Percentiles rank a stretch among this genome's conserved stretches.
phyloP scores from a whole-genome alignment of 2,113 vertebrate genomes.

The Datnioides undecimradiatus region DNA sequence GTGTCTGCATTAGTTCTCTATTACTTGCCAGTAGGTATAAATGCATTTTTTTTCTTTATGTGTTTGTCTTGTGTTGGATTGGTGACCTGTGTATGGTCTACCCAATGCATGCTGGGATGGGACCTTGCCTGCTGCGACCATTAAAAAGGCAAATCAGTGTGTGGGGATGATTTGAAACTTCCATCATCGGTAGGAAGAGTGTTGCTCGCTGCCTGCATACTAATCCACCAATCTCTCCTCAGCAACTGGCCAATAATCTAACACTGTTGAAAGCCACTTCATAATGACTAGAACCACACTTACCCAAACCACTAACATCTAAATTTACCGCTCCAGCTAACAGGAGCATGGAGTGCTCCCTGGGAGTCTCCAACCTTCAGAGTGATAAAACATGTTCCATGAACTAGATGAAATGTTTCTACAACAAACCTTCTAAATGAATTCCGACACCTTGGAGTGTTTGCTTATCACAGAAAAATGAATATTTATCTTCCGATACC shows the following conservation, averaged over 20 bases:
- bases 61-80: neutral
- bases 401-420: too few species aligned
- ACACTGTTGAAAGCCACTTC: too few species aligned
- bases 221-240: too few species aligned
- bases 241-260: too few species aligned
- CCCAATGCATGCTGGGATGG: neutral
- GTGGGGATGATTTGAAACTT: neutral
- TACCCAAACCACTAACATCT: too few species aligned
- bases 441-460: neutral
- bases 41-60: neutral
- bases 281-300: too few species aligned
- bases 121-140: neutral
- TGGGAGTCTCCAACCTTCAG: neutral
- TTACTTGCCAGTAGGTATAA: too few species aligned
- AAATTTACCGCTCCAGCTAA: neutral
- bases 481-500: too few species aligned
- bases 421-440: too few species aligned
- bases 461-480: neutral
- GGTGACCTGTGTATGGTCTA: too few species aligned
- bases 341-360: neutral
- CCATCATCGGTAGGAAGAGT: neutral
- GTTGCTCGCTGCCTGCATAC: too few species aligned
- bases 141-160: neutral
- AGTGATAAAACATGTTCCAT: neutral
- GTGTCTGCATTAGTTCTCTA: too few species aligned